phyloP scores from a whole-genome alignment of 2,797 vertebrate species.

The Netta rufina region DNA sequence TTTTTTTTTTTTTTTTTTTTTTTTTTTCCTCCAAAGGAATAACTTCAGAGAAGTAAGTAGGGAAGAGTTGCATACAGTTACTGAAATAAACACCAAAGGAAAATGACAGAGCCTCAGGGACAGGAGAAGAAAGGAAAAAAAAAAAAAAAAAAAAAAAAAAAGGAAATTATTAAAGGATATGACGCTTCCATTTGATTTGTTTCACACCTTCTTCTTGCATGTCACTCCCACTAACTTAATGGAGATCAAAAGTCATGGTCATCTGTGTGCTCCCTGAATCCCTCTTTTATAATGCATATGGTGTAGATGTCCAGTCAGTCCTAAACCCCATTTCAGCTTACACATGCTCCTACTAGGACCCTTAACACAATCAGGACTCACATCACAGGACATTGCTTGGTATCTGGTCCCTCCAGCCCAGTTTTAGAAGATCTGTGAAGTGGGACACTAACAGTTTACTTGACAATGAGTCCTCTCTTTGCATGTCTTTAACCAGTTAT shows the following conservation, averaged over 20 bases:
- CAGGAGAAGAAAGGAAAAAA: neutral
- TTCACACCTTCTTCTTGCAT: neutral
- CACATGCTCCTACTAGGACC: neutral
- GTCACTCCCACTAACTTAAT: neutral
- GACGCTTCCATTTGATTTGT: neutral
- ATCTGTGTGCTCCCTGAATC: neutral
- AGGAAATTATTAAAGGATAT: neutral
- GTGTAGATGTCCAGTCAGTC: neutral
- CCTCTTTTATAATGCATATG: neutral
- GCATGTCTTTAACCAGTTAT: neutral
- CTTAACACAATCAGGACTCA: rapidly evolving
- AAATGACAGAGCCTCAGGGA: neutral
- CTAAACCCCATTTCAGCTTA: neutral
- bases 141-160: neutral
- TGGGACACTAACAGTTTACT: neutral
- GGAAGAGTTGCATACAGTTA: neutral
- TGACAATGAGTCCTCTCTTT: neutral
- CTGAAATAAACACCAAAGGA: neutral
- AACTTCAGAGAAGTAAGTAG: neutral
- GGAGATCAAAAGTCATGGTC: neutral
- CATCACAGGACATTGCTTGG: neutral
- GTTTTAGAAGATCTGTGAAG: neutral
- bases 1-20: neutral
- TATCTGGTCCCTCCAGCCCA: neutral
- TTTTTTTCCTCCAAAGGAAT: neutral